A percentile compares a stretch with the other conserved stretches of the same genome.
Conservation (phyloP, 1,140 invertebrate genomes). For the Caenorhabditis elegans region DNA sequence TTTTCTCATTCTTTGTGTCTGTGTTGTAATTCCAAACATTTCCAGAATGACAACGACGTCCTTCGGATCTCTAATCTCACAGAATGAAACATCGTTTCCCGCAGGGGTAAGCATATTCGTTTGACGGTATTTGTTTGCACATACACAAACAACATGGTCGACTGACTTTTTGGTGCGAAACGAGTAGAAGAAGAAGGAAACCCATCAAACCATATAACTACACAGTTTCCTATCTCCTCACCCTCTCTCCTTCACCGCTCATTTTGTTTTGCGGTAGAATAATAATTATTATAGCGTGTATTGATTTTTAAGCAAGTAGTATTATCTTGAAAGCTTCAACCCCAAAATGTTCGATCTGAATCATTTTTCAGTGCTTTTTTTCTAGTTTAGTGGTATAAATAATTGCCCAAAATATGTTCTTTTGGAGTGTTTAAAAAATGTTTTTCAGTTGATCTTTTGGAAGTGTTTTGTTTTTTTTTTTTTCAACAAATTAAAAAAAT, state of each 20-base stretch:
- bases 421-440: too few relatives aligned
- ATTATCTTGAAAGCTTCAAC: too few relatives aligned
- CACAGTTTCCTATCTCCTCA: not conserved
- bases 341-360: too few relatives aligned
- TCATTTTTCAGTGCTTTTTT: too few relatives aligned
- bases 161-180: not conserved
- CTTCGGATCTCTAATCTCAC: not conserved
- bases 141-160: not conserved
- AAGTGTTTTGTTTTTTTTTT: too few relatives aligned
- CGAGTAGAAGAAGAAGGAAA: not conserved
- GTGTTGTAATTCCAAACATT: not conserved
- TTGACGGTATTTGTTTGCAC: not conserved
- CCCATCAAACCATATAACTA: not conserved
- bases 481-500: too few relatives aligned
- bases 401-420: too few relatives aligned
- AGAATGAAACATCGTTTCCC: constrained; percentile 22
- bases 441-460: too few relatives aligned
- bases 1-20: not conserved
- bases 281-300: too few relatives aligned
- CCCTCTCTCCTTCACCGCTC: not conserved
- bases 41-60: not conserved
- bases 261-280: not conserved
- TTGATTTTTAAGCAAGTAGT: too few relatives aligned
- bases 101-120: not conserved
- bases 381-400: too few relatives aligned